Conservation (phyloP, 1,140 invertebrate species). For the Trichogramma pretiosum region DNA sequence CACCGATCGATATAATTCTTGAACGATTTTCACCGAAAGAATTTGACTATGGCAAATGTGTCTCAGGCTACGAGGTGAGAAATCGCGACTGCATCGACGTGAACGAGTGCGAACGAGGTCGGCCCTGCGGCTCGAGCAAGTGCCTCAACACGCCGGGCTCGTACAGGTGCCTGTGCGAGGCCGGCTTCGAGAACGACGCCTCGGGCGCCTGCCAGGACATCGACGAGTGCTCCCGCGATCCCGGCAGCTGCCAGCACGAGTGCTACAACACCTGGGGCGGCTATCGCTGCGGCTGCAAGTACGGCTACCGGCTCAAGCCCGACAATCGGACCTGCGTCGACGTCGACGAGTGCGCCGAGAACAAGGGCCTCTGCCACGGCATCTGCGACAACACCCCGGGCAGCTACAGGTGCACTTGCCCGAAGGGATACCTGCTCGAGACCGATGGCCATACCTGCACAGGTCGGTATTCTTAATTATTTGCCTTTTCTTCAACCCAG, state of each 20-base stretch:
- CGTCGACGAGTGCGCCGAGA: conserved; percentile 77
- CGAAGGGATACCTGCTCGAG: conserved; percentile 68
- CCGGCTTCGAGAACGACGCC: conserved; percentile 58
- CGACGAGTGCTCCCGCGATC: conserved; percentile 54
- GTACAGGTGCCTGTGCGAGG: conserved; percentile 51
- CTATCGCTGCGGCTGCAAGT: conserved; percentile 67
- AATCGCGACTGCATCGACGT: conserved; percentile 50
- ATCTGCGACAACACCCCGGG: conserved; percentile 82
- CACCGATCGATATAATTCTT: not conserved
- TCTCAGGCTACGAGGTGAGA: conserved; percentile 25
- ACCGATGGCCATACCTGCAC: conserved; percentile 64
- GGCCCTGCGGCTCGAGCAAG: conserved; percentile 35
- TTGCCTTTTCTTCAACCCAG: not conserved
- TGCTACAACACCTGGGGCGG: conserved; percentile 78
- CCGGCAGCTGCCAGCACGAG: conserved; percentile 69
- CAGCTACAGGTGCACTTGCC: conserved; percentile 79
- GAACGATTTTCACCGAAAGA: not conserved
- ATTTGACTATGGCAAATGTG: not conserved
- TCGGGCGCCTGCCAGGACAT: conserved; percentile 55
- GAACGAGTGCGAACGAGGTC: conserved; percentile 53
- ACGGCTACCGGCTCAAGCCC: conserved; percentile 59
- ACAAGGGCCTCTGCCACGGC: conserved; percentile 68
- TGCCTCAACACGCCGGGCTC: conserved; percentile 55
- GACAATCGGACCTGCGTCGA: conserved; percentile 77
- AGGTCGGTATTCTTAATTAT: conserved; percentile 46